phyloP scores from a whole-genome alignment of 92 coral and sea anemone species.

The Zoanthus gigantus region DNA sequence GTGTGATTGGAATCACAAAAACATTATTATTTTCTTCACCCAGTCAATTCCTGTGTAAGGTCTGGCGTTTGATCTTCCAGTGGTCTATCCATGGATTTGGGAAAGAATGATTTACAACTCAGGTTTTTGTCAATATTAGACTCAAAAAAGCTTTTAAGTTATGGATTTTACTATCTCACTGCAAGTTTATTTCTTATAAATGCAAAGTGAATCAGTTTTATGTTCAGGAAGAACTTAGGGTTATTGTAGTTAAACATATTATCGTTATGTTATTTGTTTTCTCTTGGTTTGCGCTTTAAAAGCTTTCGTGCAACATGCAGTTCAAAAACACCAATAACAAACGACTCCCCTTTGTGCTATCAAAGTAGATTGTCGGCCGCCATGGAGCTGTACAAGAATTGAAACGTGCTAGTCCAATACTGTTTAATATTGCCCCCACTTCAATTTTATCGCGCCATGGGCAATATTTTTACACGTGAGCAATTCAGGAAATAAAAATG shows the following conservation, averaged over 20 bases:
- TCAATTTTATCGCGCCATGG: conserved; percentile 32
- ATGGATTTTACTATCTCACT: too few relatives aligned
- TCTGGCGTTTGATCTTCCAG: background rate
- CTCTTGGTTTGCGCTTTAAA: background rate
- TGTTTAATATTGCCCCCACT: conserved; percentile 29
- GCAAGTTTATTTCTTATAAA: background rate
- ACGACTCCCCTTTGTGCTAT: conserved; percentile 37
- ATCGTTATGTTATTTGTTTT: background rate
- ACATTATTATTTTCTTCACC: background rate
- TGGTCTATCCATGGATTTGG: background rate
- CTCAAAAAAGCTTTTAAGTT: background rate
- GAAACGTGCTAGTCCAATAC: conserved; percentile 48
- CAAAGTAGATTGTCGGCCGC: conserved; percentile 30
- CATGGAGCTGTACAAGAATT: conserved; percentile 24
- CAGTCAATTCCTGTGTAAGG: background rate
- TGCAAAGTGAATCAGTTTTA: background rate
- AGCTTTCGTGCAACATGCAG: conserved; percentile 32
- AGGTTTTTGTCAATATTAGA: background rate
- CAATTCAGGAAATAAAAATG: conserved; percentile 48
- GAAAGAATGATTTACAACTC: background rate
- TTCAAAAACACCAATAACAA: conserved; percentile 2
- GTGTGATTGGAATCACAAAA: background rate
- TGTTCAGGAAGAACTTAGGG: background rate
- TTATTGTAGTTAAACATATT: background rate
- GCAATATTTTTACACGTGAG: conserved; percentile 52